A percentile compares a stretch with the other conserved stretches of the same genome.
Evolutionary conservation across 1,140 invertebrate genomes (phyloP).

Genomic region (Drosophila mayri): DNA sequence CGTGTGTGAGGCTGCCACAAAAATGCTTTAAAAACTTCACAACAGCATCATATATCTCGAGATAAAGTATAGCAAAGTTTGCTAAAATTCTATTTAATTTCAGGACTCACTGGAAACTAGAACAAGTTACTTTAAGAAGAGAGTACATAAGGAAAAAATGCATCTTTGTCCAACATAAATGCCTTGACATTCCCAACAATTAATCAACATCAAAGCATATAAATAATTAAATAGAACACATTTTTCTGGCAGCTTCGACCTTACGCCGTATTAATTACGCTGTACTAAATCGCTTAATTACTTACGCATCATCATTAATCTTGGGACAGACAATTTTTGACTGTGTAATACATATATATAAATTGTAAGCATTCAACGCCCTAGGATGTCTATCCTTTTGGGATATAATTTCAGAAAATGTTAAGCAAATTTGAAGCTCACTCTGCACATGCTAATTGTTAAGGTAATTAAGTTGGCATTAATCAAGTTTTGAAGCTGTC

Average conservation of each 20-base stretch:
- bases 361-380: background rate
- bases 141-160: background rate
- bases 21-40: background rate
- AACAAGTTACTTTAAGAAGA: background rate
- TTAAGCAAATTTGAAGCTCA: background rate
- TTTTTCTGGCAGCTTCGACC: constrained; percentile 24
- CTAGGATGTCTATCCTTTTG: background rate
- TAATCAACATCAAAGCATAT: constrained; percentile 24
- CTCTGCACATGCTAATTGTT: constrained; percentile 17
- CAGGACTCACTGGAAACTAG: background rate
- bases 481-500: constrained; percentile 33
- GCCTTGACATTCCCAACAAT: constrained; percentile 9
- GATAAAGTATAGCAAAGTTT: background rate
- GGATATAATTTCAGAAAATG: background rate
- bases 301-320: constrained; percentile 34
- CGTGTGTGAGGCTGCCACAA: background rate
- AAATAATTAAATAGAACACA: constrained; percentile 27
- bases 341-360: background rate
- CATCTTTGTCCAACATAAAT: background rate
- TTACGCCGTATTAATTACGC: constrained; percentile 30
- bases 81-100: background rate
- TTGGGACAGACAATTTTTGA: constrained; percentile 21
- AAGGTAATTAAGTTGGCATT: constrained; percentile 54
- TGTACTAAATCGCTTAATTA: constrained; percentile 22
- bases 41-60: background rate